Evolutionary conservation across 2,113 vertebrate genomes (phyloP).

Genomic region (Parus major): DNA sequence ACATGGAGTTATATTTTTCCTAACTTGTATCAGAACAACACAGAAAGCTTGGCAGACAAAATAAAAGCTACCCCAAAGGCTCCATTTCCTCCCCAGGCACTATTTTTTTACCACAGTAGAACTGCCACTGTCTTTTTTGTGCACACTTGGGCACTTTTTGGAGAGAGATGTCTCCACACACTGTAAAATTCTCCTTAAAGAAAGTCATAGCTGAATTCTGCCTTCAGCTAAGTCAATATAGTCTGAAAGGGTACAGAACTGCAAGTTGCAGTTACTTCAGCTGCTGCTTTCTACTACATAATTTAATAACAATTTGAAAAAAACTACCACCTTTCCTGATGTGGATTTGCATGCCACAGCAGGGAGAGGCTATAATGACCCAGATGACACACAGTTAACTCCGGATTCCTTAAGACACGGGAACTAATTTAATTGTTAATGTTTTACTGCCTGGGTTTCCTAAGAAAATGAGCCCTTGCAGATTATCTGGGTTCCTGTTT

Average conservation of each 20-base stretch:
- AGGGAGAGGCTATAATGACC: not conserved
- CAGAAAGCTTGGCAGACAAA: not conserved
- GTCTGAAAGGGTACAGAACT: not conserved
- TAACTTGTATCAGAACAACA: not conserved
- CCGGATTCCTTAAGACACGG: not conserved
- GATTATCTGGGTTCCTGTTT: slow-evolving; percentile 1
- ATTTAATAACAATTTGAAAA: not conserved
- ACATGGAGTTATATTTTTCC: not conserved
- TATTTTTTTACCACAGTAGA: not conserved
- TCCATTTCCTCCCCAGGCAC: not conserved
- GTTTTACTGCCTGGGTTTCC: not conserved
- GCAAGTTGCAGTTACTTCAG: not conserved
- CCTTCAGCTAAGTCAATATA: not conserved
- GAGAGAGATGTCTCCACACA: not conserved
- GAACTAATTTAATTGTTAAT: slow-evolving; percentile 18
- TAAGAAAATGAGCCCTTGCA: slow-evolving; percentile 11
- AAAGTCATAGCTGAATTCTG: not conserved
- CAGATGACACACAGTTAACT: not conserved
- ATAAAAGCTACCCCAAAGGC: not conserved
- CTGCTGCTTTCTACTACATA: not conserved
- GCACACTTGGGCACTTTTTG: not conserved
- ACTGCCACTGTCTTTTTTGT: not conserved
- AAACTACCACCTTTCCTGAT: not conserved
- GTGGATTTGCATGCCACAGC: not conserved
- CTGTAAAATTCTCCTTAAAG: not conserved